Evolutionary conservation across 2,888 invertebrate genomes (phyloP).

Genomic region (Microchrysa polita): DNA sequence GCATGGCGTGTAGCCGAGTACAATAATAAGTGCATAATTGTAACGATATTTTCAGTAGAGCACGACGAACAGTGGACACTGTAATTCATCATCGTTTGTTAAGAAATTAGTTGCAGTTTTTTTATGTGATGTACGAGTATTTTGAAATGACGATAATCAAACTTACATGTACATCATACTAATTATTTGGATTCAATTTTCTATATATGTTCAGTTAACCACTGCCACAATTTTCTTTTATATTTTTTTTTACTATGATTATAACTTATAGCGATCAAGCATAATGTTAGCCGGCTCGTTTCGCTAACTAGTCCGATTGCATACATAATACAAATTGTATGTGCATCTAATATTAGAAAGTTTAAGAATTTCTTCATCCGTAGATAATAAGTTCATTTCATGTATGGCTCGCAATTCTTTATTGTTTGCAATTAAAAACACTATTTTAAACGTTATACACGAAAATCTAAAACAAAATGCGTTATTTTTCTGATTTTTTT

Average conservation of each 20-base stretch:
- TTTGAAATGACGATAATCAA: too few species aligned
- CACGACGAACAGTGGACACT: background rate
- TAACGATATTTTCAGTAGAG: constrained; percentile 6
- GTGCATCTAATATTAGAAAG: background rate
- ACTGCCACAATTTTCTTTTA: background rate
- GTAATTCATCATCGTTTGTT: background rate
- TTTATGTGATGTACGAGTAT: too few species aligned
- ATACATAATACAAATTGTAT: too few species aligned
- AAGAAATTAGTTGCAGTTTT: too few species aligned
- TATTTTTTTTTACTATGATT: background rate
- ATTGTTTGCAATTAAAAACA: background rate
- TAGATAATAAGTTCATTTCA: background rate
- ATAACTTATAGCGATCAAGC: background rate
- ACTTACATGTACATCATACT: too few species aligned
- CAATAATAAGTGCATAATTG: constrained; percentile 25
- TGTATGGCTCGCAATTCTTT: background rate
- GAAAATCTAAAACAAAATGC: background rate
- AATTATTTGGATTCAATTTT: too few species aligned
- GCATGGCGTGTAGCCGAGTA: background rate
- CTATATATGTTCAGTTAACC: background rate
- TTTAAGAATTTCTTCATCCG: background rate
- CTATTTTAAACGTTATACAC: background rate
- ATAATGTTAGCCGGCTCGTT: background rate
- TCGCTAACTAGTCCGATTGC: background rate
- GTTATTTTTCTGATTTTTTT: background rate